phyloP scores from a whole-genome alignment of 2,797 vertebrate genomes.

The Schizopygopsis malacanthus region DNA sequence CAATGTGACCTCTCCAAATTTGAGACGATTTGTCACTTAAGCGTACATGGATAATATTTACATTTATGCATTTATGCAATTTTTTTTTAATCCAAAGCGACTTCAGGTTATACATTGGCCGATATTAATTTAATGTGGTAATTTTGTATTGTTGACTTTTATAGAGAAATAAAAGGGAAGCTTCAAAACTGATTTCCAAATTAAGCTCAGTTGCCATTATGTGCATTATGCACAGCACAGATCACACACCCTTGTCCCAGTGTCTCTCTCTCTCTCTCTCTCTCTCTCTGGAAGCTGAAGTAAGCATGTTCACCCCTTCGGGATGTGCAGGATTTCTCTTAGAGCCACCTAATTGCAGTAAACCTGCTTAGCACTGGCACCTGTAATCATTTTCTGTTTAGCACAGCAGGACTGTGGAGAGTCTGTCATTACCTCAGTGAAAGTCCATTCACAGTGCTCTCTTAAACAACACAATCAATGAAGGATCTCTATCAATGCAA shows the following conservation, averaged over 20 bases:
- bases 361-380: slow-evolving; percentile 53
- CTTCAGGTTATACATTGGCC: too few species aligned
- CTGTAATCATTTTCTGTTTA: slow-evolving; percentile 60
- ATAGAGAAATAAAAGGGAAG: neutral
- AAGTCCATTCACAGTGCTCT: slow-evolving; percentile 56
- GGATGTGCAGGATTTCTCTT: slow-evolving; percentile 48
- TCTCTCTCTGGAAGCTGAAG: slow-evolving; percentile 47
- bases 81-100: too few species aligned
- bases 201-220: neutral
- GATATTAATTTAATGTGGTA: neutral
- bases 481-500: slow-evolving; percentile 41
- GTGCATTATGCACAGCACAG: slow-evolving; percentile 38
- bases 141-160: neutral
- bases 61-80: too few species aligned
- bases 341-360: slow-evolving; percentile 51
- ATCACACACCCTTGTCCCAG: slow-evolving; percentile 41
- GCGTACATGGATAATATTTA: neutral
- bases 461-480: slow-evolving; percentile 59
- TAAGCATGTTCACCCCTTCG: slow-evolving; percentile 38
- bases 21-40: neutral
- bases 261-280: slow-evolving; percentile 23
- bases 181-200: neutral
- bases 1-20: neutral
- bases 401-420: slow-evolving; percentile 48
- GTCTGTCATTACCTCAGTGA: slow-evolving; percentile 59